phyloP scores from a whole-genome alignment of 1,140 invertebrate species.

The Thereuonema tuberculata region DNA sequence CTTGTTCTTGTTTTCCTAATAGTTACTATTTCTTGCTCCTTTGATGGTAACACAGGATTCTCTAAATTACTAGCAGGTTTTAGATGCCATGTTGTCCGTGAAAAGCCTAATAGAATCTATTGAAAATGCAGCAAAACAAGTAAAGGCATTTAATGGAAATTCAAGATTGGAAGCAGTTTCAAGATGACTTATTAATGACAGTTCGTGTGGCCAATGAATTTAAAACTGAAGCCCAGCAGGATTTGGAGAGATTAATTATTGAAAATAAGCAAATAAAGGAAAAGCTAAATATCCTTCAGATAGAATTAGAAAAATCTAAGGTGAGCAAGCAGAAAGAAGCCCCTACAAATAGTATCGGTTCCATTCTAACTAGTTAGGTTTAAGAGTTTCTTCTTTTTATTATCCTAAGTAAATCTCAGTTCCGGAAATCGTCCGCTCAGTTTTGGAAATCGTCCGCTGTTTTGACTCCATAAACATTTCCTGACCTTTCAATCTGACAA shows the following conservation, averaged over 20 bases:
- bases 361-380: no score
- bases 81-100: conserved; percentile 56
- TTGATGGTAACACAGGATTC: neutral
- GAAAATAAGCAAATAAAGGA: conserved; percentile 72
- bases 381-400: no score
- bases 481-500: no score
- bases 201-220: conserved; percentile 91
- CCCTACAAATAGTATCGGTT: no score
- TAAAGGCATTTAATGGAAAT: conserved; percentile 21
- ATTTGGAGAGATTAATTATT: conserved; percentile 60
- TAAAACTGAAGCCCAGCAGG: conserved; percentile 69
- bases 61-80: neutral
- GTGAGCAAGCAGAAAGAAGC: no score
- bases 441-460: no score
- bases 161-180: conserved; percentile 90
- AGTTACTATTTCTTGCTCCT: conserved; percentile 16
- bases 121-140: conserved; percentile 65
- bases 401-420: no score
- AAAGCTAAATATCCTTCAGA: conserved; percentile 53
- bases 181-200: conserved; percentile 78
- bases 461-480: no score
- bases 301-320: conserved; percentile 60
- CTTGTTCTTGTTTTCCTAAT: neutral
- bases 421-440: no score
- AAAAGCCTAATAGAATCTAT: conserved; percentile 80